Evolutionary conservation across 2,113 vertebrate species (phyloP).

Genomic region (Scytalopus superciliaris): DNA sequence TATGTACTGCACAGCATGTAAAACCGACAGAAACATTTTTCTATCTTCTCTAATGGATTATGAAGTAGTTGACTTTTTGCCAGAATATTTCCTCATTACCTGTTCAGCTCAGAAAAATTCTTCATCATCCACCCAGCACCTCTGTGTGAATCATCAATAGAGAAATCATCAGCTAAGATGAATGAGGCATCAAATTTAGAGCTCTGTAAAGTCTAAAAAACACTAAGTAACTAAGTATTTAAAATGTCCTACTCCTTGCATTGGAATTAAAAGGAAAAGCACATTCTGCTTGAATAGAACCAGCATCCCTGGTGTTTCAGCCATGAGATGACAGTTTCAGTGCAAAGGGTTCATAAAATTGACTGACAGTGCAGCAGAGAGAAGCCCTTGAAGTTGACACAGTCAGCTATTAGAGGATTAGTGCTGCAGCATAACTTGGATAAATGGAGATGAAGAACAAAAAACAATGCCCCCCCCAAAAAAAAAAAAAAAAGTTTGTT

Average conservation of each 20-base stretch:
- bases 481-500: neutral
- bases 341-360: neutral
- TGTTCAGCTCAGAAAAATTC: neutral
- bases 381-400: neutral
- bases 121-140: neutral
- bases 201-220: neutral
- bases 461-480: neutral
- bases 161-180: neutral
- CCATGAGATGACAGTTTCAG: neutral
- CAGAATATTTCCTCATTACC: conserved; percentile 7
- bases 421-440: neutral
- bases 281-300: neutral
- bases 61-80: conserved; percentile 8
- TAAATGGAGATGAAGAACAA: neutral
- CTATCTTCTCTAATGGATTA: neutral
- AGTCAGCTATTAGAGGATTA: neutral
- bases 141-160: neutral
- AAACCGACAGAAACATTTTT: neutral
- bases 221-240: neutral
- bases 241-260: neutral
- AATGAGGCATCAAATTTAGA: neutral
- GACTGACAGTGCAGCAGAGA: neutral
- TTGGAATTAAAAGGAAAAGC: neutral
- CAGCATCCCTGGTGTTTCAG: neutral
- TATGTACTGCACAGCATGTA: neutral